Base-by-base conservation (phyloP, 2,888 invertebrate genomes). In the Timema podura region DNA sequence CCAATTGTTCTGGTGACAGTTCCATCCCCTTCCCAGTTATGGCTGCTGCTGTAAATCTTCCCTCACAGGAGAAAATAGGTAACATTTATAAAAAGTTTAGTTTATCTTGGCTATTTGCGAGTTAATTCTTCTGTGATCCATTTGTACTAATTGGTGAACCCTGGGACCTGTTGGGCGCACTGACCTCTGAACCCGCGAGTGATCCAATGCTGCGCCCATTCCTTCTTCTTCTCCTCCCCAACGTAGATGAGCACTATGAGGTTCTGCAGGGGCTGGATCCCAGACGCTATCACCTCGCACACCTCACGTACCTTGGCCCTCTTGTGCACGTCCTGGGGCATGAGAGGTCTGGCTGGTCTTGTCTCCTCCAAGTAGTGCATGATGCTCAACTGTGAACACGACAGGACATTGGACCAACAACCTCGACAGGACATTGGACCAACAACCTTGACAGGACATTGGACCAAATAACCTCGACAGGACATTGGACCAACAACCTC, bases 191-290 rank as follows among this genome's bases (percentile, higher is more conserved):
- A 94, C 5, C 97, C 97, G 74, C 91, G 85, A 64, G 88, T 91
- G 75, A 98, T 96, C 93, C 93, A 96, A 80, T 93, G 92, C 77
- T 93, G 91, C 0, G 93, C 94, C 97, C 97, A 98, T 80, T 93
- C 94, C 77, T 90, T 91, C 80, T 93, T 92, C 81, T 93, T 92
- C 77, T 93, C 93, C 79, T 93, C 93, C 2, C 93, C 93, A 30
- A 95, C 93, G 76, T 92, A 89, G 76, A 93, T 91, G 11, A 97
- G 84, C 6, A 96, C 95, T 74, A 89, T 88, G 61, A 96, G 84
- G 83, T 98, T 98, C 82, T 98, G 98, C 54, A 98, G 82, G 0
- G 98, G 98, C 81, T 99, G 98, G 76, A 98, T 97, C 59, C 96
- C 97, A 44, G 95, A 92, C 44, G 92, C 90, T 78, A 99, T 95